These are phyloP conservation scores for Adelosebastes latens DNA, from an alignment of 2,797 vertebrate species.

Conservation along the genomic window DNA sequence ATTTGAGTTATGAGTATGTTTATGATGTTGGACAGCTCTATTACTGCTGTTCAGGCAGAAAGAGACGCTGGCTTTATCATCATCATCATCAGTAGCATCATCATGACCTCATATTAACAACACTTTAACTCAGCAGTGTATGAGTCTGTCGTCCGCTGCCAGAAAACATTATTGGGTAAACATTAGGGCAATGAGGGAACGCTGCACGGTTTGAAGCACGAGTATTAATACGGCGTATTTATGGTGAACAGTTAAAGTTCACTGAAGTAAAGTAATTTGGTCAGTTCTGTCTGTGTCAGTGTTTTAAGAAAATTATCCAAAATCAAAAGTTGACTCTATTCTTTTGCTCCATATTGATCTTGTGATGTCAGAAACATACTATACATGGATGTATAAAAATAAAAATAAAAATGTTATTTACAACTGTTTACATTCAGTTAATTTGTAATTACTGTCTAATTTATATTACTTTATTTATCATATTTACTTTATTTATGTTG, in stretches of 20 bases:
- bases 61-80: slow-evolving; percentile 50
- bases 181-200: neutral
- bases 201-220: neutral
- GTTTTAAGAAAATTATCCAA: slow-evolving; percentile 13
- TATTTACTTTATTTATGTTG: neutral
- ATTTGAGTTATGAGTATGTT: slow-evolving; percentile 78
- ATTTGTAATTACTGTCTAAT: neutral
- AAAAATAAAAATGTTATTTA: too few species aligned
- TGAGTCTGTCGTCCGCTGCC: neutral
- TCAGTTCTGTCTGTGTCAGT: slow-evolving; percentile 22
- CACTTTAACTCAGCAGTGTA: slow-evolving; percentile 18
- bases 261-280: neutral
- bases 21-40: slow-evolving; percentile 74
- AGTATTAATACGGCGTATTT: neutral
- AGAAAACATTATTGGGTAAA: neutral
- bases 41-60: slow-evolving; percentile 63
- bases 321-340: slow-evolving; percentile 26
- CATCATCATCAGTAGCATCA: slow-evolving; percentile 33
- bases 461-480: neutral
- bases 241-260: neutral
- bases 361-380: neutral
- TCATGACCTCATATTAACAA: slow-evolving; percentile 46
- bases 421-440: too few species aligned
- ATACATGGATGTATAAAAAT: neutral
- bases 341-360: slow-evolving; percentile 30